Conservation (phyloP, 1,140 invertebrate species). For the Oscheius sp. region DNA sequence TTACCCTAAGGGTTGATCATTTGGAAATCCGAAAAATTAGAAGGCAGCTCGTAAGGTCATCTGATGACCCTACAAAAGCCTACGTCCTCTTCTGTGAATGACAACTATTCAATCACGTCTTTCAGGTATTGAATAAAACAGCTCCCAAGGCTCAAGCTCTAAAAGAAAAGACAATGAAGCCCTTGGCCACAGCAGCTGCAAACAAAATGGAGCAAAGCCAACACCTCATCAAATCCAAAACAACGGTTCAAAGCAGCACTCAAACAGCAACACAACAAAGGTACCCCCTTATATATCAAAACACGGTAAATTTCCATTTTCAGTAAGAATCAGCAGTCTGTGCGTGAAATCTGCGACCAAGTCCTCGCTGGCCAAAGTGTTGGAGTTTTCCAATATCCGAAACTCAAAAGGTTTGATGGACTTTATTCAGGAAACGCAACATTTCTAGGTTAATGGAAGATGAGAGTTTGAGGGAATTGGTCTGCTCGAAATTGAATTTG, state of each 20-base stretch:
- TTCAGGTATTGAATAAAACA: constrained; percentile 52
- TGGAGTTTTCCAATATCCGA: constrained; percentile 89
- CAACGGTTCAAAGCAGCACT: constrained; percentile 24
- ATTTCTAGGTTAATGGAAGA: constrained; percentile 99
- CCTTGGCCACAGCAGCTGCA: constrained; percentile 57
- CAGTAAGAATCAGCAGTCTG: constrained; percentile 68
- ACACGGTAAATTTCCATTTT: constrained; percentile 34
- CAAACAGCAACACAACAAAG: constrained; percentile 45
- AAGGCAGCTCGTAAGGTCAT: too few relatives aligned
- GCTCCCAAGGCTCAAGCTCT: constrained; percentile 60
- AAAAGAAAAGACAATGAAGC: constrained; percentile 57
- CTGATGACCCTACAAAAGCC: too few relatives aligned
- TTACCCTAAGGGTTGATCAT: too few relatives aligned
- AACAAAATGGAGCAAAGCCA: constrained; percentile 56
- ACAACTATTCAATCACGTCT: background rate
- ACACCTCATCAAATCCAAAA: constrained; percentile 44
- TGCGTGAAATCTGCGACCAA: constrained; percentile 78
- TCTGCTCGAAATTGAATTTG: constrained; percentile 88
- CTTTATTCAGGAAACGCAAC: too few relatives aligned
- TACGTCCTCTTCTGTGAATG: too few relatives aligned
- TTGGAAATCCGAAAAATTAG: too few relatives aligned
- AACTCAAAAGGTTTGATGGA: constrained; percentile 88
- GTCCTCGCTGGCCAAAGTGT: constrained; percentile 92
- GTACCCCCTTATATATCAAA: constrained; percentile 1
- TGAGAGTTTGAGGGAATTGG: constrained; percentile 93